Base-by-base conservation (phyloP, 2,888 invertebrate genomes). In the Epinotia bilunana region DNA sequence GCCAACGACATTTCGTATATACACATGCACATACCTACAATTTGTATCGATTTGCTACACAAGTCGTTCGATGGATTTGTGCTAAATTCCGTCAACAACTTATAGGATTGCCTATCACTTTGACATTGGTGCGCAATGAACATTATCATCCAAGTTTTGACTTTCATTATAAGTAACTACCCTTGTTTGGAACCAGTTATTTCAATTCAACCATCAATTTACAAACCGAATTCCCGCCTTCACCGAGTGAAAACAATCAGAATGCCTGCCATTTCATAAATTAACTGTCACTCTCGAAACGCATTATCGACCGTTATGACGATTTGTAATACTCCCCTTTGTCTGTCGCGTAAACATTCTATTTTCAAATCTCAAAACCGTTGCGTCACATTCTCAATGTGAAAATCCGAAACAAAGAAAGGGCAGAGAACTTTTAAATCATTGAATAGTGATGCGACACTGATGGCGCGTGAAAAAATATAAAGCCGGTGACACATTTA, bases 401-500 rank as follows among this genome's bases (percentile, higher is more conserved):
- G 82, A 84, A 89, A 88, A 83, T 84, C 83, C 79, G 83, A 89
- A 91, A 94, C 93, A 94, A 94, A 94, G 93, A 92, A 92, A 93
- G 93, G 91, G 91, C 92, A 92, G 81, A 82, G 93, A 92, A 93
- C 93, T 90, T 88, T 88, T 89, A 91, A 92, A 92, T 92, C 90
- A 90, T 88, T 87, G 82, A 88, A 88, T 88, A 89, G 90, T 87
- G 88, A 88, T 83, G 89, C 83, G 91, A 91, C 93, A 90, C 90
- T 89, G 90, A 90, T 88, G 88, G 82, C 81, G 69, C 62, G 72
- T 86, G 87, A 81, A 88, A 83, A 81, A 81, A 87, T 87, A 87
- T 86, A 89, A 89, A 88, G 82, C 77, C 83, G 86, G 84, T 92
- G 92, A 93, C 93, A 92, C 91, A 91, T 93, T 93, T 93, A 93